phyloP scores from a whole-genome alignment of 2,113 vertebrate genomes.

The Naja naja region DNA sequence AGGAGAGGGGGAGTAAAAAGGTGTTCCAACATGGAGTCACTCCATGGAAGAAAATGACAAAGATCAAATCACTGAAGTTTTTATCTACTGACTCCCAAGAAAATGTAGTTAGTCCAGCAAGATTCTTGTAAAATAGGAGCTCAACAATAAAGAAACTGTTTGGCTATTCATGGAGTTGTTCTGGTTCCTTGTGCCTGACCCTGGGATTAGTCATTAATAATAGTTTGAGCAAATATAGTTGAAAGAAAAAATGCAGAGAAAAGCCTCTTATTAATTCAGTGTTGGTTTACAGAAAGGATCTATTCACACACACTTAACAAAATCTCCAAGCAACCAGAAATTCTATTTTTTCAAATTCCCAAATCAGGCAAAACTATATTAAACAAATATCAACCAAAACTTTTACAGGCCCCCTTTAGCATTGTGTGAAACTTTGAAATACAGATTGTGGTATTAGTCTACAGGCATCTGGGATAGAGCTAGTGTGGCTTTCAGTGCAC shows the following conservation, averaged over 20 bases:
- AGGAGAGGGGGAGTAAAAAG: no score
- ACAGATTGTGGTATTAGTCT: not conserved
- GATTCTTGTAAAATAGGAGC: no score
- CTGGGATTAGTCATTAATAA: not conserved
- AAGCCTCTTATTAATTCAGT: not conserved
- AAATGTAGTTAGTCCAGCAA: no score
- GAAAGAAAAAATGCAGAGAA: not conserved
- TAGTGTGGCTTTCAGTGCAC: not conserved
- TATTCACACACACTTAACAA: not conserved
- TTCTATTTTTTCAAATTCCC: not conserved
- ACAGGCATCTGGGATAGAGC: not conserved
- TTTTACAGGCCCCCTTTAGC: not conserved
- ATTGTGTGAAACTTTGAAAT: not conserved
- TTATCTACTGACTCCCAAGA: no score
- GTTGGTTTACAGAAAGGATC: not conserved
- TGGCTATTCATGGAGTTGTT: no score
- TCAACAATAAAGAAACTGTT: no score
- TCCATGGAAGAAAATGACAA: no score
- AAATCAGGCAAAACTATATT: not conserved
- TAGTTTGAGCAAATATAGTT: not conserved
- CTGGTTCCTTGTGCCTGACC: no score
- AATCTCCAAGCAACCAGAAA: not conserved
- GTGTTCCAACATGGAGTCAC: no score
- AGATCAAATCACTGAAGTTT: no score
- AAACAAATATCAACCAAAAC: not conserved